A percentile compares a stretch with the other conserved stretches of the same genome.
These are phyloP conservation scores for Etheostoma perlongum DNA, from an alignment of 2,797 vertebrate genomes.

Conservation along the genomic window DNA sequence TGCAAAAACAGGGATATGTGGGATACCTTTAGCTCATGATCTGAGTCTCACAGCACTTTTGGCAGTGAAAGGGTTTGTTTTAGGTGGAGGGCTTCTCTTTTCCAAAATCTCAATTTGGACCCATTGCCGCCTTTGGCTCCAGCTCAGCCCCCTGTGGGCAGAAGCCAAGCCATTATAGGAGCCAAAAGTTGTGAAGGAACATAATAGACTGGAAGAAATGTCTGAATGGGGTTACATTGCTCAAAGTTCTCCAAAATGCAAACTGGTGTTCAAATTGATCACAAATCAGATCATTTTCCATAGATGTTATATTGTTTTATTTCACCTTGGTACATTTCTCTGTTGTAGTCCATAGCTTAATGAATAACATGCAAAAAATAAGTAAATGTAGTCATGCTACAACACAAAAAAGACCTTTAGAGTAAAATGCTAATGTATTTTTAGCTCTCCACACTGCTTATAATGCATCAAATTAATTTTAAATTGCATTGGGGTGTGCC, in stretches of 20 bases:
- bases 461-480: slow-evolving; percentile 59
- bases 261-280: slow-evolving; percentile 19
- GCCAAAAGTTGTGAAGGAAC: slow-evolving; percentile 57
- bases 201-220: slow-evolving; percentile 51
- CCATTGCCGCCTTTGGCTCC: slow-evolving; percentile 51
- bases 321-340: slow-evolving; percentile 14
- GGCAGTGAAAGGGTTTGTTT: slow-evolving; percentile 54
- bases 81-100: slow-evolving; percentile 57
- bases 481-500: slow-evolving; percentile 47
- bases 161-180: slow-evolving; percentile 63
- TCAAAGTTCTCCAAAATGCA: slow-evolving; percentile 43
- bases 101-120: slow-evolving; percentile 69
- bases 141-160: slow-evolving; percentile 50
- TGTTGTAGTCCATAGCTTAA: slow-evolving; percentile 8
- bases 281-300: slow-evolving; percentile 15
- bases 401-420: slow-evolving; percentile 10
- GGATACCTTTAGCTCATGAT: slow-evolving; percentile 40
- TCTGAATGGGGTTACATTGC: slow-evolving; percentile 33
- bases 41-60: slow-evolving; percentile 51
- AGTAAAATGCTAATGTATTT: slow-evolving; percentile 54
- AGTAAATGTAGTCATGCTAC: slow-evolving; percentile 16
- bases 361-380: slow-evolving; percentile 20
- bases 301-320: slow-evolving; percentile 9
- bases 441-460: slow-evolving; percentile 34
- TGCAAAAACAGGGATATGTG: slow-evolving; percentile 27